Base-by-base conservation (phyloP, 2,113 vertebrate genomes). In the Ceyx margarethae region DNA sequence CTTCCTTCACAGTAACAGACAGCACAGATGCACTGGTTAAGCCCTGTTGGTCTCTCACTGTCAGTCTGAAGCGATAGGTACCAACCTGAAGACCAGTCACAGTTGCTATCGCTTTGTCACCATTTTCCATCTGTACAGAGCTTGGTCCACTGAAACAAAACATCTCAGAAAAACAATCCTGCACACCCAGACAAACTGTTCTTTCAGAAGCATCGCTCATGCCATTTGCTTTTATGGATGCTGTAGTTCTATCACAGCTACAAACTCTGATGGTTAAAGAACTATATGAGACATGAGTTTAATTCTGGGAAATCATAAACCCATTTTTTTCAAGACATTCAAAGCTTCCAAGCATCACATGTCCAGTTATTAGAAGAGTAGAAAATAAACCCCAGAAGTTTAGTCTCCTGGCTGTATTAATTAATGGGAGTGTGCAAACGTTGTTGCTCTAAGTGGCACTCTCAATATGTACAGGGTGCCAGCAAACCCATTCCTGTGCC, bases 61-160 rank as follows among this genome's bases (percentile, higher is more conserved):
- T 99, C 93, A 99, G 91, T 20, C 91, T 97, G 96, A 99, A 98
- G 94, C 79, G 97, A 91, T 98, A 98, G 75, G 96, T 97, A 14
- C 98, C 99, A 56, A 95, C 95, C 45, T 96, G 95, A 6, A 99
- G 96, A 29, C 98, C 98, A 2, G 96, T 97, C 3, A 97, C 98
- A 5, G 94, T 97, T 62, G 98, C 98, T 48, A 99, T 72, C 2
- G 98, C 97, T 79, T 94, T 96, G 91, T 98, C 97, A 6, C 33
- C 75, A 0, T 98, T 95, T 73, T 98, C 97, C 96, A 99, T 96
- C 94, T 96, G 96, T 33, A 98, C 81, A 7, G 97, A 96, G 4
- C 96, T 96, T 67, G 98, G 98, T 8, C 98, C 98, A 87, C 99
- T 99, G 96, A 48, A 93, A 87, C 37, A 64, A 85, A 81, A 89